phyloP scores from a whole-genome alignment of 2,113 vertebrate species.

The Laterallus jamaicensis region DNA sequence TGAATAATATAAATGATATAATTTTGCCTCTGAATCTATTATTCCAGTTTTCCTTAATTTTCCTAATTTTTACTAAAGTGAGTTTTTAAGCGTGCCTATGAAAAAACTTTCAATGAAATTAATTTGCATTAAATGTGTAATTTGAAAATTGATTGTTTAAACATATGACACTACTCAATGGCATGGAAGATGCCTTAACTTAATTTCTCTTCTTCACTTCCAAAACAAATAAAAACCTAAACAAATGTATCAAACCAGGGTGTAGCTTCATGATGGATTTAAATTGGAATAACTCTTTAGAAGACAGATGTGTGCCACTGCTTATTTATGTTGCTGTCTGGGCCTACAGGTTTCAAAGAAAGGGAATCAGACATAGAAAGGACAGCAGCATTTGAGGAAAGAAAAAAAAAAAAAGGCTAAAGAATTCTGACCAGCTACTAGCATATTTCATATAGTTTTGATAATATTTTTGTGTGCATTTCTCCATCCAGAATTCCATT shows the following conservation, averaged over 20 bases:
- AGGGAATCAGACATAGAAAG: background rate
- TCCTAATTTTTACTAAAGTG: background rate
- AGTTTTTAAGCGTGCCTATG: background rate
- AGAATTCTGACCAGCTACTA: background rate
- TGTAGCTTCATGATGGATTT: background rate
- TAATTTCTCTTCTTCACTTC: background rate
- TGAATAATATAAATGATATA: background rate
- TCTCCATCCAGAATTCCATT: background rate
- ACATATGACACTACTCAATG: background rate
- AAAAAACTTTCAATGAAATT: background rate
- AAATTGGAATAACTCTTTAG: background rate
- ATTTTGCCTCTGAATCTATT: background rate
- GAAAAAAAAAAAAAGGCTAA: background rate
- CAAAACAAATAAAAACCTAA: background rate
- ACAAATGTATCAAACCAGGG: background rate
- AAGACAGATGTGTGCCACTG: background rate
- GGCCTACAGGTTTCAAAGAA: background rate
- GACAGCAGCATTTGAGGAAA: background rate
- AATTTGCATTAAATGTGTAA: background rate
- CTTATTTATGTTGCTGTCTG: background rate
- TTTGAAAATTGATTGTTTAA: background rate
- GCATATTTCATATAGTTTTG: background rate
- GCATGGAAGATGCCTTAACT: background rate
- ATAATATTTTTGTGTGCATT: background rate
- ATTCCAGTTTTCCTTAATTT: background rate